A percentile compares a stretch with the other conserved stretches of the same genome.
Evolutionary conservation across 2,797 vertebrate genomes (phyloP).

Genomic region (Spondyliosoma cantharus): DNA sequence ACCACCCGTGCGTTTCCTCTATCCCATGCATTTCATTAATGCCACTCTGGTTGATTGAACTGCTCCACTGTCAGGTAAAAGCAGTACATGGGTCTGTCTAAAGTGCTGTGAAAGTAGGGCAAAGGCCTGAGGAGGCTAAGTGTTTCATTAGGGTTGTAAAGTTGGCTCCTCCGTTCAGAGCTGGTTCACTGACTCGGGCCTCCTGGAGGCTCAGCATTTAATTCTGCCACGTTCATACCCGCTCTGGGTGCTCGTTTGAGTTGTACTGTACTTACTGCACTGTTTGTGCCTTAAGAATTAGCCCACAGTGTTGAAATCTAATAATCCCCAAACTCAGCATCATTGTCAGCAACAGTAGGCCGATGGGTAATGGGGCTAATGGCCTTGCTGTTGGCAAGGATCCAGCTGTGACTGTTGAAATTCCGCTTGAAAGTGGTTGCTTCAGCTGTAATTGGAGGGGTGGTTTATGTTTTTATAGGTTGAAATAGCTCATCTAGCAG

Average conservation of each 20-base stretch:
- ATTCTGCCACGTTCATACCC: conserved; percentile 30
- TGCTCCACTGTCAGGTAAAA: conserved; percentile 47
- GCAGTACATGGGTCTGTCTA: conserved; percentile 45
- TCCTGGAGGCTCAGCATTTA: conserved; percentile 41
- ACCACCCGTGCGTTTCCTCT: conserved; percentile 34
- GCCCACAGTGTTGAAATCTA: conserved; percentile 21
- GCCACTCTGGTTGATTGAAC: conserved; percentile 50
- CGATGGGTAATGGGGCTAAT: conserved; percentile 24
- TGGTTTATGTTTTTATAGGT: not conserved
- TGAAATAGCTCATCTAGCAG: conserved; percentile 17
- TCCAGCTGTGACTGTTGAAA: conserved; percentile 13
- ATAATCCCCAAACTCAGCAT: conserved; percentile 39
- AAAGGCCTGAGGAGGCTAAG: conserved; percentile 44
- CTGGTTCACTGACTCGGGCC: conserved; percentile 34
- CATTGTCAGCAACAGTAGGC: conserved; percentile 25
- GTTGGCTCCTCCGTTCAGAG: conserved; percentile 32
- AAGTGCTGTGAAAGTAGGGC: conserved; percentile 61
- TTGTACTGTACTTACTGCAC: conserved; percentile 22
- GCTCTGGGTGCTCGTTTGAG: conserved; percentile 5
- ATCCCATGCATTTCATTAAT: conserved; percentile 40
- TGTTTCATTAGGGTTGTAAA: conserved; percentile 59
- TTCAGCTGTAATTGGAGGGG: conserved; percentile 1
- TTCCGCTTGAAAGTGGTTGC: conserved; percentile 1
- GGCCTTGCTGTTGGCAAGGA: conserved; percentile 14
- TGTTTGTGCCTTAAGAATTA: conserved; percentile 37